Evolutionary conservation across 2,888 invertebrate genomes (phyloP).

Genomic region (Brachynemurus nebulosus): DNA sequence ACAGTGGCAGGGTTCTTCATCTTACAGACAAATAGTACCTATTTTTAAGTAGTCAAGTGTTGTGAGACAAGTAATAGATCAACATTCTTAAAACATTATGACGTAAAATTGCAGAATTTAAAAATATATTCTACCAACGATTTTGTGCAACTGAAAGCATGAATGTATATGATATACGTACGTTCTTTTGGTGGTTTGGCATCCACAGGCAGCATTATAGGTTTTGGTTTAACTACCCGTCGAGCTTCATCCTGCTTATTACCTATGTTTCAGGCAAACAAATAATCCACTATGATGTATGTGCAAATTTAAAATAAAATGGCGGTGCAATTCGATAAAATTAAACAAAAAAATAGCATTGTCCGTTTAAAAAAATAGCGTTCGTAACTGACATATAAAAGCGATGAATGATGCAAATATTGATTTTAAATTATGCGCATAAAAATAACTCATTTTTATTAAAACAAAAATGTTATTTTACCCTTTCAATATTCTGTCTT

Average conservation of each 20-base stretch:
- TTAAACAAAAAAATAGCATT: slow-evolving; percentile 10
- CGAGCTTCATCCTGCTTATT: slow-evolving; percentile 33
- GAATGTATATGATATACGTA: slow-evolving; percentile 38
- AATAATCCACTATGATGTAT: not conserved
- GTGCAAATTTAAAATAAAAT: slow-evolving; percentile 1
- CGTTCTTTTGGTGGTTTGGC: slow-evolving; percentile 46
- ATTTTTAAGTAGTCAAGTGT: too few species aligned
- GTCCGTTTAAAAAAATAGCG: not conserved
- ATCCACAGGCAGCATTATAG: slow-evolving; percentile 52
- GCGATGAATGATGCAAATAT: too few species aligned
- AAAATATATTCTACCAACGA: not conserved
- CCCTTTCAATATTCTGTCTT: too few species aligned
- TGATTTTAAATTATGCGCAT: too few species aligned
- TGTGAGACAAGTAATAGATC: too few species aligned
- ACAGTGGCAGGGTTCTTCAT: too few species aligned
- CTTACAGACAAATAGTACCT: too few species aligned
- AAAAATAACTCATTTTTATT: too few species aligned
- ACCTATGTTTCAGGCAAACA: slow-evolving; percentile 19
- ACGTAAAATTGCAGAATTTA: not conserved
- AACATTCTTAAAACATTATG: too few species aligned
- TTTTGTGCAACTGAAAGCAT: not conserved
- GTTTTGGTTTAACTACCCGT: slow-evolving; percentile 42
- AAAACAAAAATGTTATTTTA: too few species aligned
- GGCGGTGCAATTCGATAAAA: not conserved
- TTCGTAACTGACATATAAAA: too few species aligned